phyloP scores from a whole-genome alignment of 1,140 invertebrate genomes.

The Leguminivora glycinivorella region DNA sequence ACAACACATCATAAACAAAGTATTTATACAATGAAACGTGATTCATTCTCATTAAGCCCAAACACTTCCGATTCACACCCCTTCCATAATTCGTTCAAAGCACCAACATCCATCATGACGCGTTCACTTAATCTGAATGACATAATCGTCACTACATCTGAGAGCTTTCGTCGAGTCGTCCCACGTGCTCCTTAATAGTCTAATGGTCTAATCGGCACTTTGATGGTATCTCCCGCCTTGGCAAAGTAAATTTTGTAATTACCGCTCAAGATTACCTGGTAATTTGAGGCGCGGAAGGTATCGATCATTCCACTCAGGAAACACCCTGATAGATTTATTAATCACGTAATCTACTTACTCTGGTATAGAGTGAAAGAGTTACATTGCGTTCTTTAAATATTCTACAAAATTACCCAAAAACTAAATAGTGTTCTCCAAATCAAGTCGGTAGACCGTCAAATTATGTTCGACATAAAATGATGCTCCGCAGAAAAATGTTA shows the following conservation, averaged over 20 bases:
- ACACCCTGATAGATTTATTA: conserved; percentile 22
- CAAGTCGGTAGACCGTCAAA: too few species aligned
- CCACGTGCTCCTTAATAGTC: conserved; percentile 40
- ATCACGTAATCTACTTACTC: not conserved
- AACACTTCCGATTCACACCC: not conserved
- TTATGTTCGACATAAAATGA: too few species aligned
- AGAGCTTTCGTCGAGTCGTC: conserved; percentile 40
- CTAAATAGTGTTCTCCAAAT: too few species aligned
- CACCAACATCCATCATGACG: conserved; percentile 14
- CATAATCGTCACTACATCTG: conserved; percentile 25
- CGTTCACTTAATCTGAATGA: conserved; percentile 15
- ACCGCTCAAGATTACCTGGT: conserved; percentile 57
- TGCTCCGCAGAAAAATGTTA: too few species aligned
- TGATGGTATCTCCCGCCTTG: conserved; percentile 53
- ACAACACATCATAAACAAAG: not conserved
- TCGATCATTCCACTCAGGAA: conserved; percentile 48
- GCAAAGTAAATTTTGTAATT: conserved; percentile 66
- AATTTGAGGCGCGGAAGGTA: conserved; percentile 57
- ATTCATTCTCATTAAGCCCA: conserved; percentile 6
- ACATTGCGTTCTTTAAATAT: too few species aligned
- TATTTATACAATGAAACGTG: not conserved
- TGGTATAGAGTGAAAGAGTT: not conserved
- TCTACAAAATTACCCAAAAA: too few species aligned
- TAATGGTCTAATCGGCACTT: conserved; percentile 42
- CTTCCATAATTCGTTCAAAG: conserved; percentile 9